Base-by-base conservation (phyloP, 2,888 invertebrate species). In the Heliconius erato region DNA sequence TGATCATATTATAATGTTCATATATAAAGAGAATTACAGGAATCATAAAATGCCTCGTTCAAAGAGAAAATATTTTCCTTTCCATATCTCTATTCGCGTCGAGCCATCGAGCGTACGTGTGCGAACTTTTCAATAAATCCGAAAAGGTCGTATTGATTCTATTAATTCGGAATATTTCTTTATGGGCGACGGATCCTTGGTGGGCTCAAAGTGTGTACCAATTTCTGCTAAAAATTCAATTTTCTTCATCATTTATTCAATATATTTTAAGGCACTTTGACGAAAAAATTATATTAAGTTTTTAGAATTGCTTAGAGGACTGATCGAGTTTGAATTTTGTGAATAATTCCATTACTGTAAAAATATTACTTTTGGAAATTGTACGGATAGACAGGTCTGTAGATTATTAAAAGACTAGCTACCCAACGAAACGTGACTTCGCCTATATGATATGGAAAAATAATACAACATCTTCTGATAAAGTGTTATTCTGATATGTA, bases 81-180 rank as follows among this genome's bases (percentile, higher is more conserved):
- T 80, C 68, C 68, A 80, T 80, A 80, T 80, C 59, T 68, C 28
- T 76, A 76, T 74, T 68, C 68, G 80, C 67, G 35, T 54, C 40
- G 69, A 69, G 68, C 65, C 72, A 49, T 49, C 68, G 19, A 49
- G 68, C 76, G 80, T 67, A 80, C 76, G 80, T 80, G 80, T 68
- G 54, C 65, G 80, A 80, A 69, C 80, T 69, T 74, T 74, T 80
- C 80, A 80, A 80, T 80, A 80, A 80, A 80, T 80, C 80, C 54
- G 68, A 74, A 80, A 80, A 80, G 80, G 68, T 80, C 80, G 76
- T 76, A 80, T 80, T 80, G 80, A 74, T 80, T 80, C 74, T 72
- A 74, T 67, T 80, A 76, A 80, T 76, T 67, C 54, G 26, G 40
- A 80, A 80, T 80, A 74, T 80, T 76, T 76, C 68, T 68, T 80